phyloP scores from a whole-genome alignment of 2,113 vertebrate genomes.

The Tragelaphus scriptus region DNA sequence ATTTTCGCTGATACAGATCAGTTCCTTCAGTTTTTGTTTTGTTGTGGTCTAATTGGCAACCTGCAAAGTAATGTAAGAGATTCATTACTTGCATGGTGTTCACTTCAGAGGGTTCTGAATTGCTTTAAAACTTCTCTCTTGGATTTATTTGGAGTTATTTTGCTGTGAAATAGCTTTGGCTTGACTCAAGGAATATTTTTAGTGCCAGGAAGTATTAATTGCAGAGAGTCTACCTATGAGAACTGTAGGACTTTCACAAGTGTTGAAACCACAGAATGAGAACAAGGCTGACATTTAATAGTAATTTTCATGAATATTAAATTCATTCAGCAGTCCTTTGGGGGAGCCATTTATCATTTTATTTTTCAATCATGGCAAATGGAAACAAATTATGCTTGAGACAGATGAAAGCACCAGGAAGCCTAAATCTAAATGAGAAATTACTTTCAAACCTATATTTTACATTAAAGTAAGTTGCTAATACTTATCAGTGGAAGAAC shows the following conservation, averaged over 20 bases:
- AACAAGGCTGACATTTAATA: background rate
- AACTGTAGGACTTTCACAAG: background rate
- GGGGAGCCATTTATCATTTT: conserved; percentile 15
- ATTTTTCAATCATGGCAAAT: conserved; percentile 15
- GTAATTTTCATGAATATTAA: conserved; percentile 16
- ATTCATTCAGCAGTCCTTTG: background rate
- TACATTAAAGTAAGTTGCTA: conserved; percentile 26
- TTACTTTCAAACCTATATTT: background rate
- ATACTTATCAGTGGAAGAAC: background rate
- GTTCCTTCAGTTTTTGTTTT: background rate
- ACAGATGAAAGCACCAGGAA: conserved; percentile 11
- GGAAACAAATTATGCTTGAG: background rate
- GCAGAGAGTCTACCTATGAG: background rate
- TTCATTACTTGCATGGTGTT: background rate
- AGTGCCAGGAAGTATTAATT: conserved; percentile 7
- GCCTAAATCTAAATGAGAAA: background rate
- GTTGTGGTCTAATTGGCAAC: background rate
- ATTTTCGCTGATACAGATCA: background rate
- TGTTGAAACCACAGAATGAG: background rate
- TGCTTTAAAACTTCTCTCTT: background rate
- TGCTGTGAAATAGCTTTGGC: background rate
- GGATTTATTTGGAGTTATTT: conserved; percentile 3
- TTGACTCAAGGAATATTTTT: background rate
- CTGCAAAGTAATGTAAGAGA: background rate
- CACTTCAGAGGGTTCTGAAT: background rate